Percentiles rank a stretch among this genome's conserved stretches.
These are phyloP conservation scores for Dicyrtoma fusca DNA, from an alignment of 2,888 invertebrate genomes.

Conservation along the genomic window DNA sequence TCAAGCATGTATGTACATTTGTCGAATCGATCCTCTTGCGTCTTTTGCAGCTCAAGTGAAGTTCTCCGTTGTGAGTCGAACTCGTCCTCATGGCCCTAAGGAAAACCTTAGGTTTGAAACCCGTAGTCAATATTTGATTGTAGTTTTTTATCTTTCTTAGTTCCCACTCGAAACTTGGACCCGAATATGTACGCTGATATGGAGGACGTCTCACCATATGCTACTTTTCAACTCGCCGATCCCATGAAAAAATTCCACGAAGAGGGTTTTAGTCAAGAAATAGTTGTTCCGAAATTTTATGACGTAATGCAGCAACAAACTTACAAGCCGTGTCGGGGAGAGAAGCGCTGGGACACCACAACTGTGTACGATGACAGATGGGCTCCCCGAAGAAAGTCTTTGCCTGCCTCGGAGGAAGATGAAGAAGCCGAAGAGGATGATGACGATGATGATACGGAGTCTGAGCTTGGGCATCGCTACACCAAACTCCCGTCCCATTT, in stretches of 20 bases:
- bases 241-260: constrained; percentile 60
- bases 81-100: background rate
- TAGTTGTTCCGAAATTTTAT: constrained; percentile 54
- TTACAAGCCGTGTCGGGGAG: constrained; percentile 5
- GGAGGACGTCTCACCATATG: constrained; percentile 91
- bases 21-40: no score
- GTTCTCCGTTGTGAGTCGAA: background rate
- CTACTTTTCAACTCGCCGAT: constrained; percentile 86
- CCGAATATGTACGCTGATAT: constrained; percentile 60
- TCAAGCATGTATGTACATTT: no score
- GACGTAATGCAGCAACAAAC: constrained; percentile 44
- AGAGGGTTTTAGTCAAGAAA: constrained; percentile 54
- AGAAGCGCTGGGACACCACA: background rate
- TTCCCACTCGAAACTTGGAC: constrained; percentile 19
- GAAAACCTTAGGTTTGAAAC: background rate
- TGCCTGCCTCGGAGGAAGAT: background rate
- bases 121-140: background rate
- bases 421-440: constrained; percentile 17
- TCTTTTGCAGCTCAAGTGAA: background rate
- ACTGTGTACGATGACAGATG: constrained; percentile 14
- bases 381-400: constrained; percentile 5
- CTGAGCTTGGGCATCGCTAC: constrained; percentile 3
- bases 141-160: background rate
- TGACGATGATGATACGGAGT: constrained; percentile 21
- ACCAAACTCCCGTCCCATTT: constrained; percentile 6